phyloP scores from a whole-genome alignment of 2,113 vertebrate genomes.

The Typhlomys cinereus region DNA sequence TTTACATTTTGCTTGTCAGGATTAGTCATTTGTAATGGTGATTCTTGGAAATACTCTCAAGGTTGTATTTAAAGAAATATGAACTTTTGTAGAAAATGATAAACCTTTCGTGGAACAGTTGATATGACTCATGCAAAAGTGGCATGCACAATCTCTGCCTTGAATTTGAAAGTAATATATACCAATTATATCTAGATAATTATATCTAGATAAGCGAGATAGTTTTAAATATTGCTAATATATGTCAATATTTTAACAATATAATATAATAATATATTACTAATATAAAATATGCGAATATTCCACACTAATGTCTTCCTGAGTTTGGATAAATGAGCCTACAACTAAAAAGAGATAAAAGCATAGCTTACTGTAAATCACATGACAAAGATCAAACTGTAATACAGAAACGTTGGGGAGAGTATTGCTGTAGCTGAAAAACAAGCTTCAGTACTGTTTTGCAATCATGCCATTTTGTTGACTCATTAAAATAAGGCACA shows the following conservation, averaged over 20 bases:
- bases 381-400: not conserved
- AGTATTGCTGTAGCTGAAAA: not conserved
- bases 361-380: not conserved
- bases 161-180: constrained; percentile 5
- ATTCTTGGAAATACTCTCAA: not conserved
- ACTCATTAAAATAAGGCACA: not conserved
- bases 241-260: too few relatives aligned
- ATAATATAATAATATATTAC: too few relatives aligned
- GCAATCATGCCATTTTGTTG: not conserved
- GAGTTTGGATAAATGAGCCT: not conserved
- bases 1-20: not conserved
- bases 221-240: not conserved
- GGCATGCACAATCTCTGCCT: not conserved
- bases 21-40: not conserved
- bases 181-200: not conserved
- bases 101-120: not conserved
- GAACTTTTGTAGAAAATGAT: not conserved
- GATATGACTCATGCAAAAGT: not conserved
- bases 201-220: not conserved
- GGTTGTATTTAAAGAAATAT: not conserved
- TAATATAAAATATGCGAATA: not conserved
- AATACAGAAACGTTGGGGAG: not conserved
- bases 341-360: not conserved
- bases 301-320: not conserved
- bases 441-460: not conserved